Conservation (phyloP, 2,888 invertebrate genomes). For the Oscheius sp. region DNA sequence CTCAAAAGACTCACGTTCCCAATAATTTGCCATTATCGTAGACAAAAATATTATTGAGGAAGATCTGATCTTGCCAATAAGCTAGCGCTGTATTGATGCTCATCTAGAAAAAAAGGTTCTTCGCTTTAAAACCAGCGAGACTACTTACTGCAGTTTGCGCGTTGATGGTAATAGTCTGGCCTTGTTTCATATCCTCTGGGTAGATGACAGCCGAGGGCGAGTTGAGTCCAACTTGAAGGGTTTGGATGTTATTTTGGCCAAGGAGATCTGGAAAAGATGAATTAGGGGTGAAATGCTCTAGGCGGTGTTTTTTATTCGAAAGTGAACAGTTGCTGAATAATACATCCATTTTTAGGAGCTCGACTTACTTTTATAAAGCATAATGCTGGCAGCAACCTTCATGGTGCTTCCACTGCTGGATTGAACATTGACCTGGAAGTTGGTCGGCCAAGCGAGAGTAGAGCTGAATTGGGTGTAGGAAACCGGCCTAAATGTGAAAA, state of each 20-base stretch:
- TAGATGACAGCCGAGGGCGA: neutral
- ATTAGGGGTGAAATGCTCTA: too few relatives aligned
- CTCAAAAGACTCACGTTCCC: neutral
- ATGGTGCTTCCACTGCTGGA: neutral
- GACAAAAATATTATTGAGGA: neutral
- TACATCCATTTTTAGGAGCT: too few relatives aligned
- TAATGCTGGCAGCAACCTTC: neutral
- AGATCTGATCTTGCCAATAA: neutral
- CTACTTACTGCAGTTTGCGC: neutral
- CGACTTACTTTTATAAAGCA: neutral
- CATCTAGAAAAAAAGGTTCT: too few relatives aligned
- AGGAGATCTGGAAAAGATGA: neutral
- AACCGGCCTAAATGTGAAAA: too few relatives aligned
- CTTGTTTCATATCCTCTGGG: neutral
- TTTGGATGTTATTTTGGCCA: neutral
- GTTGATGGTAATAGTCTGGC: neutral
- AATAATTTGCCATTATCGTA: neutral
- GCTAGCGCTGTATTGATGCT: too few relatives aligned
- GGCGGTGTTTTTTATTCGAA: too few relatives aligned
- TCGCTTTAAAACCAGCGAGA: neutral
- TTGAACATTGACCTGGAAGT: neutral
- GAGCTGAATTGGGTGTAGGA: too few relatives aligned
- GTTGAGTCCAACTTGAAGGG: neutral
- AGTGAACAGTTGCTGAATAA: too few relatives aligned
- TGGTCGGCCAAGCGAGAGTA: neutral